Percentiles rank a stretch among this genome's conserved stretches.
These are phyloP conservation scores for Ormyrus pomaceus DNA, from an alignment of 2,888 invertebrate species.

Conservation along the genomic window DNA sequence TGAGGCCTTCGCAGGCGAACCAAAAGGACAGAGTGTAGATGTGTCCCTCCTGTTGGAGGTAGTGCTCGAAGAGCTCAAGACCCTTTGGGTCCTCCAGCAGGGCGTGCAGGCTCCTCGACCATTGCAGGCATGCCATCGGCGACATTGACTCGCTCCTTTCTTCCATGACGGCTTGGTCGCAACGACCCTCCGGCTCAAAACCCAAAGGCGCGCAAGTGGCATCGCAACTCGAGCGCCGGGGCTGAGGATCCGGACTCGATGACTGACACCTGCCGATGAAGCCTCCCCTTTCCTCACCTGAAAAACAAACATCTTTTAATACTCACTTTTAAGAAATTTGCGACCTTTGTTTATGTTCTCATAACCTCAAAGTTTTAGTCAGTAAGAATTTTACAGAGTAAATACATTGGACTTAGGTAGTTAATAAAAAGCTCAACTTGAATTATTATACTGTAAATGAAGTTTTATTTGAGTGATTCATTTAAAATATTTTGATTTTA, in stretches of 20 bases:
- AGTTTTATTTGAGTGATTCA: too few relatives aligned
- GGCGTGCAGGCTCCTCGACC: slow-evolving; percentile 91
- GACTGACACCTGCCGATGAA: slow-evolving; percentile 69
- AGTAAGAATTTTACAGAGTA: not conserved
- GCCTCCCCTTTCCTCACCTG: slow-evolving; percentile 74
- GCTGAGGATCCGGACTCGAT: slow-evolving; percentile 64
- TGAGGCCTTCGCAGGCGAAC: slow-evolving; percentile 94
- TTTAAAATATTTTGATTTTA: not conserved
- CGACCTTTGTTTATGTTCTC: not conserved
- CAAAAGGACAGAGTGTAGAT: slow-evolving; percentile 91
- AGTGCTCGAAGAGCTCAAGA: slow-evolving; percentile 89
- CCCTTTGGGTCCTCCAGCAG: slow-evolving; percentile 92
- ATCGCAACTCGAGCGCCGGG: slow-evolving; percentile 69
- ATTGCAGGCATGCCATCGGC: slow-evolving; percentile 87
- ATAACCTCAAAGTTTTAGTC: not conserved
- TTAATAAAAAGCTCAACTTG: not conserved
- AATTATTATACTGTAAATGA: too few relatives aligned
- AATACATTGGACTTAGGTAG: not conserved
- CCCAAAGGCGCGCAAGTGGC: slow-evolving; percentile 76
- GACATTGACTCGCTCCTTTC: slow-evolving; percentile 77
- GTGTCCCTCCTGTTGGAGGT: slow-evolving; percentile 87
- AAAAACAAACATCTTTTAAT: not conserved
- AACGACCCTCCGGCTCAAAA: slow-evolving; percentile 79
- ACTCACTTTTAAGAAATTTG: not conserved
- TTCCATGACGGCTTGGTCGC: slow-evolving; percentile 75